These are phyloP conservation scores for Aspidiotus destructor DNA, from an alignment of 2,888 invertebrate genomes.

Conservation along the genomic window DNA sequence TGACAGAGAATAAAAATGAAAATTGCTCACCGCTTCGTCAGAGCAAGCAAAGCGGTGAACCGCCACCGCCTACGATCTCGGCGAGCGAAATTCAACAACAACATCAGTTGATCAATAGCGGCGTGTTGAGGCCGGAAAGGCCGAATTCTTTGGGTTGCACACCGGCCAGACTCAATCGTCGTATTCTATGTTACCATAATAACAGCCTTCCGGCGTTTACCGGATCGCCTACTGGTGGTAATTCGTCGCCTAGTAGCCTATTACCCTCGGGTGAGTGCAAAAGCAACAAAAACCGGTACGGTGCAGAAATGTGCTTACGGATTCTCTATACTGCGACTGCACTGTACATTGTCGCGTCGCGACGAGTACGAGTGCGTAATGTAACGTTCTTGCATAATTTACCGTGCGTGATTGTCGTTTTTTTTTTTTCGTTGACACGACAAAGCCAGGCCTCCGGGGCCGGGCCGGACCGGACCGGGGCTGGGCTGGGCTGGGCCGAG, in stretches of 20 bases:
- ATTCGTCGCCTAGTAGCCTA: conserved; percentile 34
- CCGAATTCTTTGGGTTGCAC: conserved; percentile 56
- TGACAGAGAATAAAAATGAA: conserved; percentile 24
- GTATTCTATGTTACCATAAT: conserved; percentile 69
- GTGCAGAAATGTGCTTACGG: too few species aligned
- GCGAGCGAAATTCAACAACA: conserved; percentile 27
- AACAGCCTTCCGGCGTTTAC: conserved; percentile 49
- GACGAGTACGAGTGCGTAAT: too few species aligned
- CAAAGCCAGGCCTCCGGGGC: too few species aligned
- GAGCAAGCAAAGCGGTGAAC: conserved; percentile 24
- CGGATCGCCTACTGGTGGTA: conserved; percentile 38
- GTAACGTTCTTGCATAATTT: too few species aligned
- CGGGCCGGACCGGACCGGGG: too few species aligned
- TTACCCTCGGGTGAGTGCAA: conserved; percentile 34
- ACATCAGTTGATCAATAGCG: conserved; percentile 23
- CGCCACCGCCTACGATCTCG: conserved; percentile 27
- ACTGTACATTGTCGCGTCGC: too few species aligned
- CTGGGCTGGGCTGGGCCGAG: too few species aligned
- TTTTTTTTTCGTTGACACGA: too few species aligned
- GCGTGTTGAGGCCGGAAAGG: conserved; percentile 36
- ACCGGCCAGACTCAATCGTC: conserved; percentile 60
- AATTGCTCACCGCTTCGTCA: conserved; percentile 29
- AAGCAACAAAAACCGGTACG: too few species aligned
- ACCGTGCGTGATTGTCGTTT: too few species aligned
- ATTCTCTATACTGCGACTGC: too few species aligned